These are phyloP conservation scores for Tupiocoris notatus DNA, from an alignment of 2,888 invertebrate genomes.

Conservation along the genomic window DNA sequence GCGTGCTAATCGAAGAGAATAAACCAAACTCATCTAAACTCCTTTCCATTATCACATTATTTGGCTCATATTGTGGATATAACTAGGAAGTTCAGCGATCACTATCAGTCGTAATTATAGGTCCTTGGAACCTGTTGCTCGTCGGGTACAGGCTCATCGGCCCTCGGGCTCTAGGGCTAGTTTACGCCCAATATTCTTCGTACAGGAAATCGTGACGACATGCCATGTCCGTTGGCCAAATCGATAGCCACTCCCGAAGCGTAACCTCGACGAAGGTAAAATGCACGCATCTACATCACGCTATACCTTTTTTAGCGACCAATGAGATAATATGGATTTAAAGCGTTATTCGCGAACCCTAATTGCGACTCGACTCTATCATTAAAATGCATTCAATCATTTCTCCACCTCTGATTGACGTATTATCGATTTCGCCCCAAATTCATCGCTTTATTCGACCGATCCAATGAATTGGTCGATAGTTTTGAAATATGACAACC, in stretches of 20 bases:
- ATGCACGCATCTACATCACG: neutral
- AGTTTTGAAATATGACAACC: too few species aligned
- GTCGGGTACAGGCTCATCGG: neutral
- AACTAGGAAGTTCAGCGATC: neutral
- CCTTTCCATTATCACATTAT: neutral
- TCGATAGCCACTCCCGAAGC: neutral
- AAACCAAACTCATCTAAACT: too few species aligned
- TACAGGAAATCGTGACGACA: neutral
- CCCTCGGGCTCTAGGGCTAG: neutral
- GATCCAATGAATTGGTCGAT: too few species aligned
- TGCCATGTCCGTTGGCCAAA: neutral
- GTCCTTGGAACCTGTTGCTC: neutral
- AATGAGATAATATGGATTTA: neutral
- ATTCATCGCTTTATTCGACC: too few species aligned
- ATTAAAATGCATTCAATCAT: neutral
- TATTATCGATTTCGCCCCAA: too few species aligned
- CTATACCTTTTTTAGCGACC: neutral
- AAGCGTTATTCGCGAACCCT: neutral
- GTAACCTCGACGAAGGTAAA: neutral
- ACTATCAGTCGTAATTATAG: neutral
- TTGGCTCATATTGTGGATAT: neutral
- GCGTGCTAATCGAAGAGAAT: too few species aligned
- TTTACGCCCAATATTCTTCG: neutral
- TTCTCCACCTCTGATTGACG: too few species aligned
- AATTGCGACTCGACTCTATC: neutral